Base-by-base conservation (phyloP, 2,113 vertebrate species). In the Zosterops hypoxanthus region DNA sequence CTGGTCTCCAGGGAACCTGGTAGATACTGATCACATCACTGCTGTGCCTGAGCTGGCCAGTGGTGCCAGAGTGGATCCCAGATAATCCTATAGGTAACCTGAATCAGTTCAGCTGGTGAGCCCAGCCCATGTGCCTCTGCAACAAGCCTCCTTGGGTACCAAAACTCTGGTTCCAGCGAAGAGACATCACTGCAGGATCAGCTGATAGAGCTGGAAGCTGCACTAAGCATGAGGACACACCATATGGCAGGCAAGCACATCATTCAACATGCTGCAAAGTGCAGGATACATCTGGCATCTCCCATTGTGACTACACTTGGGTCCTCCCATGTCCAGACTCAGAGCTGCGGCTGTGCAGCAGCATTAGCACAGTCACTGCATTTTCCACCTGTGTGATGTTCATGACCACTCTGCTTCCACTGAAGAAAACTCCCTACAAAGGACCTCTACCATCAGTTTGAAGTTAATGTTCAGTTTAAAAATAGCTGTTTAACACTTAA, bases 221-320 rank as follows among this genome's bases (percentile, higher is more conserved):
- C 65, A n/a, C 8, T 6, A 31, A 34, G 5, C 26, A n/a, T 0
- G 0, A 34, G 34, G 47, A 4, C 56, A 5, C 26, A 20, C 47
- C 39, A 12, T 14, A 6, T 0, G 2, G 25, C 4, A 1, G 23
- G 15, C 25, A 81, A 91, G 15, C 11, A 6, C 29, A 47, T 8
- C 3, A 2, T 25, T 56, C 53, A 16, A 7, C 0, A 0, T 36
- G 53, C n/a, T 76, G 60, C 64, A 36, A 39, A 71, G 29, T 9
- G 8, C 42, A 65, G 65, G 76, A 9, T 57, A 29, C 26, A 41
- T 39, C 72, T 75, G n/a, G 26, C 13, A 1, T 69, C 60, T 79
- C 36, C 61, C 24, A 20, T 28, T 50, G 63, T 14, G 12, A 19
- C 34, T 64, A 4, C 9, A 0, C 73, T 28, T 69, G 46, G 22